Conservation (phyloP, 1,140 invertebrate genomes). For the Planococcus citri region DNA sequence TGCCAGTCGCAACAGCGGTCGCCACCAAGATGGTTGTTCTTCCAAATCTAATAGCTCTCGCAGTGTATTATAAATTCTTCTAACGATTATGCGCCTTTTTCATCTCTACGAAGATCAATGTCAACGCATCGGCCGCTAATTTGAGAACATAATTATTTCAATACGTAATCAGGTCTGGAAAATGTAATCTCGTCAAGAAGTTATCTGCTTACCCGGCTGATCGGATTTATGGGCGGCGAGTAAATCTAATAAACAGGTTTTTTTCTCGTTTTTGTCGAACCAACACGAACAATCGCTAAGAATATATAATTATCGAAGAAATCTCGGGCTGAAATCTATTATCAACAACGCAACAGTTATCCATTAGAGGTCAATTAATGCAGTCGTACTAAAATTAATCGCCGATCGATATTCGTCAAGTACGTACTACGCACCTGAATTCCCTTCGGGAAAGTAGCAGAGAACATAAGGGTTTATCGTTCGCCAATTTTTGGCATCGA, state of each 20-base stretch:
- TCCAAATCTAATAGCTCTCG: conserved; percentile 50
- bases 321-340: conserved; percentile 84
- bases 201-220: conserved; percentile 21
- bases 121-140: conserved; percentile 40
- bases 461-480: conserved; percentile 98
- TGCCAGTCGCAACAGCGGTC: conserved; percentile 45
- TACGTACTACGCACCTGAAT: conserved; percentile 75
- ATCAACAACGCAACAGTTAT: no score
- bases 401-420: background rate
- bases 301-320: conserved; percentile 98
- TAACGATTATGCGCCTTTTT: conserved; percentile 81
- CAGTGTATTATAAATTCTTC: conserved; percentile 60
- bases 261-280: conserved; percentile 93
- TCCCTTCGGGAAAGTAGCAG: conserved; percentile 97
- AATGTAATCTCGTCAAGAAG: background rate
- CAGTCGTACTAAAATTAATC: no score
- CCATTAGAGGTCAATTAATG: background rate
- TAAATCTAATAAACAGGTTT: conserved; percentile 88
- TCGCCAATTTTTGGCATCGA: conserved; percentile 87
- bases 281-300: conserved; percentile 94
- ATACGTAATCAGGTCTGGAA: no score
- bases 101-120: conserved; percentile 79
- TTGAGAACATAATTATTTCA: no score
- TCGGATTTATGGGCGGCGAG: conserved; percentile 51
- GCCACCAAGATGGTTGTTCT: conserved; percentile 68